phyloP scores from a whole-genome alignment of 2,113 vertebrate species.

The Hirundichthys speculiger region DNA sequence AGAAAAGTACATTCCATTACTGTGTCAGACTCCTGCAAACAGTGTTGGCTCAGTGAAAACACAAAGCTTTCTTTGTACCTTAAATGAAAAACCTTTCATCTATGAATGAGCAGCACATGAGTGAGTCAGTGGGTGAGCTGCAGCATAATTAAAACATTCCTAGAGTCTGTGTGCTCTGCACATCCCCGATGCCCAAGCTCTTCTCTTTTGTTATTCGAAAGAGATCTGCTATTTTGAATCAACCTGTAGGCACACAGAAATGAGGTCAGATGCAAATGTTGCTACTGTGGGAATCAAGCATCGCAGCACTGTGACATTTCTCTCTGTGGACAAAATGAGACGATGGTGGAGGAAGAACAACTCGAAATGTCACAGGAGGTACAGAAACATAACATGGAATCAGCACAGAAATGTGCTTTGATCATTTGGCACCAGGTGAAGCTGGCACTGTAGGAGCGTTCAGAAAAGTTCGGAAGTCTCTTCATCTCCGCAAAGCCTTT shows the following conservation, averaged over 20 bases:
- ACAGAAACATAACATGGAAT: not conserved
- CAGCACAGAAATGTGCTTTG: not conserved
- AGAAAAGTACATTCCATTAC: not conserved
- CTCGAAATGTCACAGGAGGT: conserved; percentile 39
- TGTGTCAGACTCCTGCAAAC: too few relatives aligned
- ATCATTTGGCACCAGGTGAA: not conserved
- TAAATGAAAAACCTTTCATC: conserved; percentile 11
- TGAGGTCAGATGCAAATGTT: conserved; percentile 36
- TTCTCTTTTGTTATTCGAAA: conserved; percentile 8
- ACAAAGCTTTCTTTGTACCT: not conserved
- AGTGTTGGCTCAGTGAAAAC: too few relatives aligned
- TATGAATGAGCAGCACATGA: conserved; percentile 13
- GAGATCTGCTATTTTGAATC: conserved; percentile 47
- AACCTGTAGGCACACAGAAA: conserved; percentile 51
- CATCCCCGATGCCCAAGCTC: not conserved
- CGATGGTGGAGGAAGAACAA: not conserved
- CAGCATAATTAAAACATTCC: conserved; percentile 19
- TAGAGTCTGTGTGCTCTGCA: conserved; percentile 3
- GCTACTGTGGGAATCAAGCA: conserved; percentile 11
- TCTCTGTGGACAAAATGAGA: conserved; percentile 1
- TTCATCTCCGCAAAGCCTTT: not conserved
- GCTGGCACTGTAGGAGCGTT: not conserved
- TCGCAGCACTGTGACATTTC: conserved; percentile 43
- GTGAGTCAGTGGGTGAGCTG: conserved; percentile 11
- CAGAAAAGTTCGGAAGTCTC: too few relatives aligned